Base-by-base conservation (phyloP, 1,140 invertebrate species). In the Tetragonula clypearis region DNA sequence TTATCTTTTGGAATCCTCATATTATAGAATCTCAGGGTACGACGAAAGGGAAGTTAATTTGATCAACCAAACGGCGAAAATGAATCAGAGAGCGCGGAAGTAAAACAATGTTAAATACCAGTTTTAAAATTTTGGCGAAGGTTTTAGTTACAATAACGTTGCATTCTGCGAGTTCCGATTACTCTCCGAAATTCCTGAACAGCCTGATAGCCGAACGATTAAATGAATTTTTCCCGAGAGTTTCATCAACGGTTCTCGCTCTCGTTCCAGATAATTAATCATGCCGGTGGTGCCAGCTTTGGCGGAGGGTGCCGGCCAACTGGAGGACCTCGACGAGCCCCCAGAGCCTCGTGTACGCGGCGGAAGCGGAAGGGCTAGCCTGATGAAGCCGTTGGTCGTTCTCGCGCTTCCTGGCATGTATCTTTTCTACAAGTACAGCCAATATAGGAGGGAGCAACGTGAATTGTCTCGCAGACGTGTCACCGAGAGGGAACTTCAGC, bases 351-450 rank as follows among this genome's bases (percentile, higher is more conserved):
- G 92, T 26, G 89, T 82, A 60, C 93, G 93, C 3, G 91, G 91
- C 26, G 87, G 87, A 11, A 91, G 95, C 94, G 90, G 95, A 91
- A 93, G 97, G 93, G 95, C 96, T 92, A 93, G 95, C 41, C 95
- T 98, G 88, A 97, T 97, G 96, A 97, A 97, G 93, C 97, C 97
- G 3, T 96, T 98, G 91, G 97, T 97, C 90, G 97, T 97, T 90
- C 95, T 98, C 75, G 97, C 97, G 4, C 94, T 98, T 88, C 97
- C 97, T 85, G 97, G 97, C 86, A 98, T 98, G 97, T 98, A 98
- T 95, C 96, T 98, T 87, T 97, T 98, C 94, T 98, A 98, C 95
- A 98, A 98, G 94, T 98, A 98, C 95, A 98, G 97, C 94, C 97
- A 98, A 94, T 98, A 97, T 94, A 97, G 97, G 88, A 95, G 97